phyloP scores from a whole-genome alignment of 2,888 invertebrate genomes.

The Hyles lineata region DNA sequence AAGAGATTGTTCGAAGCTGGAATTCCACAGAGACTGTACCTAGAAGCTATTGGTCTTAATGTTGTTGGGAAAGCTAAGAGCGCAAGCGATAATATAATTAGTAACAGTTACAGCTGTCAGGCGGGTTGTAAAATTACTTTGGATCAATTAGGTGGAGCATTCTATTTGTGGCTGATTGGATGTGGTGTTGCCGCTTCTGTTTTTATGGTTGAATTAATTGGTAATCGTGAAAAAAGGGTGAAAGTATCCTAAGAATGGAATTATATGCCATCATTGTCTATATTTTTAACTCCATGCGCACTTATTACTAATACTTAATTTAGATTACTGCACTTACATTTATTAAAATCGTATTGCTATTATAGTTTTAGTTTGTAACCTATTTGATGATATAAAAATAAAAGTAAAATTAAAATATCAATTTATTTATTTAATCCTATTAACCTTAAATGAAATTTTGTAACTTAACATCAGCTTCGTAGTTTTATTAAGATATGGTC shows the following conservation, averaged over 20 bases:
- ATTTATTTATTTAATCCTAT: too few species aligned
- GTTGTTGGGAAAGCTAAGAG: constrained; percentile 55
- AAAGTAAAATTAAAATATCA: too few species aligned
- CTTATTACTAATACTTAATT: too few species aligned
- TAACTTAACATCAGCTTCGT: too few species aligned
- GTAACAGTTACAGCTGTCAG: constrained; percentile 66
- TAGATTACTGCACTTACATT: too few species aligned
- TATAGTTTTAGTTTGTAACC: too few species aligned
- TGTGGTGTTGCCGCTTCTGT: constrained; percentile 54
- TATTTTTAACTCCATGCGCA: too few species aligned
- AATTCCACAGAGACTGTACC: constrained; percentile 60
- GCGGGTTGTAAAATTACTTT: constrained; percentile 66
- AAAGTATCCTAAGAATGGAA: not conserved
- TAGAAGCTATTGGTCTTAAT: constrained; percentile 63
- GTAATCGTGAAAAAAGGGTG: constrained; percentile 26
- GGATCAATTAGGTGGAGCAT: constrained; percentile 57
- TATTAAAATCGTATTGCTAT: too few species aligned
- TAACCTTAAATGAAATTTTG: too few species aligned
- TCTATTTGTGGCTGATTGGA: constrained; percentile 65
- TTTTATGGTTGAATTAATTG: constrained; percentile 53
- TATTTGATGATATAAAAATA: too few species aligned
- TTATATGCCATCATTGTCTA: not conserved
- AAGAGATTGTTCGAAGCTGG: constrained; percentile 68
- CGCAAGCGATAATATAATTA: constrained; percentile 55
- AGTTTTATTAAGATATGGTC: too few species aligned